Base-by-base conservation (phyloP, 2,113 vertebrate species). In the Tetrao urogallus region DNA sequence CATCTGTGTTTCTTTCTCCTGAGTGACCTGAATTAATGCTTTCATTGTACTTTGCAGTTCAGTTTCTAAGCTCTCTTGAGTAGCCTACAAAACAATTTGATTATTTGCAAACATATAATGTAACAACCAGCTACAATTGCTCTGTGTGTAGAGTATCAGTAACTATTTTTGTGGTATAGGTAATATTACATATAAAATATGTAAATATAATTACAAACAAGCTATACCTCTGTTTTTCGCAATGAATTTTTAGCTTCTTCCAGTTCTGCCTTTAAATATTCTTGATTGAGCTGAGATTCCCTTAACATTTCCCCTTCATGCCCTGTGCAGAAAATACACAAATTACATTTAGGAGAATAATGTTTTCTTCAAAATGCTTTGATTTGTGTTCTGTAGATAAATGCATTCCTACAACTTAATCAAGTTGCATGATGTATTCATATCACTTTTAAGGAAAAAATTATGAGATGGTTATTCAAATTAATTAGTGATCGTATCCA, bases 161-260 rank as follows among this genome's bases (percentile, higher is more conserved):
- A 79, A 90, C 72, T 85, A 90, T 69, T 81, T 96, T 63, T 52
- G 63, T 15, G 22, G 48, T 50, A 50, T 50, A 50, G 9, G 38
- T 38, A 38, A 38, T 38, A 38, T 38, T 38, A 38, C 38, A 38
- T 38, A 38, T 38, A 38, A 38, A 38, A 38, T 38, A 38, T 38
- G 38, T 38, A 38, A 38, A 10, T 38, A 38, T 94, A 92, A 61
- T 45, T 47, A 10, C 8, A 90, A 82, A 48, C 25, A 88, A 86
- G 74, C 61, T 95, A 72, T 97, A 99, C 99, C 98, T 98, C 93
- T 92, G 65, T 89, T 79, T 98, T 98, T 94, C 96, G 92, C 91
- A 97, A 97, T n/a, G 94, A 95, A 72, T 97, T 82, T 96, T 98
- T 98, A 90, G 85, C 92, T 75, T 93, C 93, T 94, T 98, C 95